Percentiles rank a stretch among this genome's conserved stretches.
Evolutionary conservation across 2,888 invertebrate species (phyloP).

Genomic region (Melinopterus prodromus): DNA sequence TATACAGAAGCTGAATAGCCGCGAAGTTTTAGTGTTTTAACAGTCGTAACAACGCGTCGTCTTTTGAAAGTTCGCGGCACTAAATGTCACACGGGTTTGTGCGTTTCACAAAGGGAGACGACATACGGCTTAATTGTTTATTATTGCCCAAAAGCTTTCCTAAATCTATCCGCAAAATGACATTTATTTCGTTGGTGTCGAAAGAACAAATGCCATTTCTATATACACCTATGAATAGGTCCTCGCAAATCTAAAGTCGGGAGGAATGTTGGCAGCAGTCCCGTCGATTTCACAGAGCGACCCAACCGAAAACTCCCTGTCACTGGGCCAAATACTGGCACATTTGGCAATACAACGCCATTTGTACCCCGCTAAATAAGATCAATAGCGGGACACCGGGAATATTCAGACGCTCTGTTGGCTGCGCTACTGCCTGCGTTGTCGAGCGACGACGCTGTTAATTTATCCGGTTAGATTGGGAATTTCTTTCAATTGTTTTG

Average conservation of each 20-base stretch:
- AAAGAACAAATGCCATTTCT: background rate
- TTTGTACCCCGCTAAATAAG: background rate
- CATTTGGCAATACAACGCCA: slow-evolving; percentile 20
- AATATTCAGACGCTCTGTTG: slow-evolving; percentile 8
- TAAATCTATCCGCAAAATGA: slow-evolving; percentile 1
- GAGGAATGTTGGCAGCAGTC: slow-evolving; percentile 15
- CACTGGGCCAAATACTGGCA: slow-evolving; percentile 18
- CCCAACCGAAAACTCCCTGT: slow-evolving; percentile 10
- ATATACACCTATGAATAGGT: background rate
- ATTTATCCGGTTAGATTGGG: background rate
- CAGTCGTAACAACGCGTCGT: background rate
- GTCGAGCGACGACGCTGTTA: background rate
- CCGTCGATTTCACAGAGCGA: slow-evolving; percentile 20
- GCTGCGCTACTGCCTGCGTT: slow-evolving; percentile 1
- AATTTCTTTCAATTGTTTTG: background rate
- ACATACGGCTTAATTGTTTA: background rate
- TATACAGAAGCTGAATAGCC: no score
- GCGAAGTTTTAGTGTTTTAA: no score
- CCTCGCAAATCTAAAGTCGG: background rate
- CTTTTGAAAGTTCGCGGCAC: background rate
- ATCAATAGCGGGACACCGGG: background rate
- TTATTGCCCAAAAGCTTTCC: background rate
- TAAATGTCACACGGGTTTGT: background rate
- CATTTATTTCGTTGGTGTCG: background rate
- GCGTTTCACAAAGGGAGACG: background rate